Percentiles rank a stretch among this genome's conserved stretches.
Conservation (phyloP, 2,113 vertebrate species). For the Tichodroma muraria region DNA sequence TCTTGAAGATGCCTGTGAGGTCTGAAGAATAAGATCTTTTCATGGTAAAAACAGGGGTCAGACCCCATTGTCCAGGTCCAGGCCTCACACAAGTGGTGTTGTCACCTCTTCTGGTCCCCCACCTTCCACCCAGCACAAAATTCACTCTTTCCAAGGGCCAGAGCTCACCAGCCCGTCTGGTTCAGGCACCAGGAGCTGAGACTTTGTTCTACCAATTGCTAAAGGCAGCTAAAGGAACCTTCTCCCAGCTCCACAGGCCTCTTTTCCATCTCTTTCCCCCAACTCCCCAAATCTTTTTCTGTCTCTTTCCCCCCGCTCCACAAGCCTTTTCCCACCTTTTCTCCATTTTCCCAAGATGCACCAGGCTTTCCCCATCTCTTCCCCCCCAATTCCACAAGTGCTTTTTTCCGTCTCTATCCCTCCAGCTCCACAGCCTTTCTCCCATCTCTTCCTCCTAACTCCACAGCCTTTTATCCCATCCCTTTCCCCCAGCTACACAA, state of each 20-base stretch:
- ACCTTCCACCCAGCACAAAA: background rate
- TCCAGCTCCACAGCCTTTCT: too few species aligned
- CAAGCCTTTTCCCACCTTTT: background rate
- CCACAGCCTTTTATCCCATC: background rate
- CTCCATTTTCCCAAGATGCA: rapidly evolving
- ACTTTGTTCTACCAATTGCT: rapidly evolving
- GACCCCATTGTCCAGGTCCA: background rate
- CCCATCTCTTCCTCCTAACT: too few species aligned
- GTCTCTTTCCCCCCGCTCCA: background rate
- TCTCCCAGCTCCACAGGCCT: background rate
- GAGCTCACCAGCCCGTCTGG: rapidly evolving
- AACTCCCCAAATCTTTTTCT: too few species aligned
- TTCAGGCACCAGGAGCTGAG: background rate
- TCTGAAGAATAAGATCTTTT: background rate
- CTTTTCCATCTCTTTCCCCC: too few species aligned
- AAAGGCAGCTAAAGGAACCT: rapidly evolving
- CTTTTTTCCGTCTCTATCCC: background rate
- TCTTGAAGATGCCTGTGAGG: background rate
- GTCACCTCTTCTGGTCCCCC: background rate
- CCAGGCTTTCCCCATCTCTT: background rate
- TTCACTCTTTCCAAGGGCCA: background rate
- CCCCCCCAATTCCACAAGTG: rapidly evolving
- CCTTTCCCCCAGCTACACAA: background rate
- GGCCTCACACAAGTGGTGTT: rapidly evolving
- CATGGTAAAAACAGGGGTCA: background rate